These are phyloP conservation scores for Pachliopta kotzebuea DNA, from an alignment of 2,888 invertebrate species.

Conservation along the genomic window DNA sequence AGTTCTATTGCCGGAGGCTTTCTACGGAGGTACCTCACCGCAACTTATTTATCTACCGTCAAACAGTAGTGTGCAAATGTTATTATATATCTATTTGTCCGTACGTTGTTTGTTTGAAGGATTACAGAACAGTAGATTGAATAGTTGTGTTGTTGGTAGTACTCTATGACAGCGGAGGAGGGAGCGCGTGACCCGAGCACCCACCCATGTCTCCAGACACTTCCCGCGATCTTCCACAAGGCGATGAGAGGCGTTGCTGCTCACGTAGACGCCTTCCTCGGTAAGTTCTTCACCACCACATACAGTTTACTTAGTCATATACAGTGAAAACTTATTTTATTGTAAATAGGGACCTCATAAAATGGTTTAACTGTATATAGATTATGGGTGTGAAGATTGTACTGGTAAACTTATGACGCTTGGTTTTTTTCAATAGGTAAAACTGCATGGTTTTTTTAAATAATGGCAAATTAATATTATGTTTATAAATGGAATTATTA, in stretches of 20 bases:
- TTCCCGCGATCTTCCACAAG: slow-evolving; percentile 95
- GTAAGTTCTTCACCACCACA: slow-evolving; percentile 71
- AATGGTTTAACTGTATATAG: not conserved
- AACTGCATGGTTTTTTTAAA: not conserved
- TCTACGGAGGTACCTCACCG: too few species aligned
- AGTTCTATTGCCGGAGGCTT: too few species aligned
- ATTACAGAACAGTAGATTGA: too few species aligned
- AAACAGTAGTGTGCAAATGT: too few species aligned
- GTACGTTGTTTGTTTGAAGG: too few species aligned
- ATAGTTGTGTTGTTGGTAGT: slow-evolving; percentile 69
- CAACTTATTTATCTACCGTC: too few species aligned
- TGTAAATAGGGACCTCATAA: not conserved
- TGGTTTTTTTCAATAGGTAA: not conserved
- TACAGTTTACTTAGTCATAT: not conserved
- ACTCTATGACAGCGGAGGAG: slow-evolving; percentile 89
- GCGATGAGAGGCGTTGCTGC: slow-evolving; percentile 96
- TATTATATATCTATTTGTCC: too few species aligned
- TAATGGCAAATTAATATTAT: too few species aligned
- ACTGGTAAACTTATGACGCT: not conserved
- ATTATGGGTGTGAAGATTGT: not conserved
- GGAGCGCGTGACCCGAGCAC: slow-evolving; percentile 90
- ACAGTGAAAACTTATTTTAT: not conserved
- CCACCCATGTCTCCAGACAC: slow-evolving; percentile 90
- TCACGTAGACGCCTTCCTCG: slow-evolving; percentile 97
- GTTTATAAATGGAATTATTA: too few species aligned